Evolutionary conservation across 2,797 vertebrate genomes (phyloP), one percentile per base, ranked within the genome.

Genomic region (Spondyliosoma cantharus): DNA sequence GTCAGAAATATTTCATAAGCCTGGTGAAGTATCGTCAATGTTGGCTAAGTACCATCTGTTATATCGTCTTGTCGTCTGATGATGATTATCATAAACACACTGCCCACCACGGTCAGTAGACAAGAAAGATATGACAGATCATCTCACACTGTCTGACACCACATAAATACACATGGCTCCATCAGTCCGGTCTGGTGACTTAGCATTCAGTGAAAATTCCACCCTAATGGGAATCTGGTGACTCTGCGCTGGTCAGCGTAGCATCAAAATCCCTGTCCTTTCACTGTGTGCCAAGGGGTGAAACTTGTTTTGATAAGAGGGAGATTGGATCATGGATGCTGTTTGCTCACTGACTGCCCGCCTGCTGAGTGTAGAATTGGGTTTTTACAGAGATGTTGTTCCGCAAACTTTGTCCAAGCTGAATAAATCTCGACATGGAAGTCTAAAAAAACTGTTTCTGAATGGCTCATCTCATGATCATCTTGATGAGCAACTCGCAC

Each of bases 141-240:
- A 75, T 73, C 64, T 45, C 27, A 25, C 52, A 43, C 63, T 15
- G 58, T 60, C 58, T 42, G 49, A 69, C 46, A 32, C 20, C 24
- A 27, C 59, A 72, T 27, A 50, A 61, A 71, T 54, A 32, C 42
- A 45, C n/a, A 11, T 4, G 2, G 14, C 24, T 63, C 19, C 62
- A 87, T 86, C 80, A 82, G 62, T 78, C 63, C 49, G 43, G 80
- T 90, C 87, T 84, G 85, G 84, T 88, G 80, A 88, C 58, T 87
- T 79, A 75, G 69, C 75, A 72, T 84, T 86, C 73, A 77, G 79
- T 91, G n/a, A 58, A 83, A 87, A 90, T 87, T 87, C 90, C 86
- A 78, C 29, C 67, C 86, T 81, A 78, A 87, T 81, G 59, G 74
- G 74, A 92, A 90, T 87, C 87, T 90, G 86, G 90, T 92, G 92